Conservation (phyloP, 1,140 invertebrate genomes). For the Apis laboriosa region DNA sequence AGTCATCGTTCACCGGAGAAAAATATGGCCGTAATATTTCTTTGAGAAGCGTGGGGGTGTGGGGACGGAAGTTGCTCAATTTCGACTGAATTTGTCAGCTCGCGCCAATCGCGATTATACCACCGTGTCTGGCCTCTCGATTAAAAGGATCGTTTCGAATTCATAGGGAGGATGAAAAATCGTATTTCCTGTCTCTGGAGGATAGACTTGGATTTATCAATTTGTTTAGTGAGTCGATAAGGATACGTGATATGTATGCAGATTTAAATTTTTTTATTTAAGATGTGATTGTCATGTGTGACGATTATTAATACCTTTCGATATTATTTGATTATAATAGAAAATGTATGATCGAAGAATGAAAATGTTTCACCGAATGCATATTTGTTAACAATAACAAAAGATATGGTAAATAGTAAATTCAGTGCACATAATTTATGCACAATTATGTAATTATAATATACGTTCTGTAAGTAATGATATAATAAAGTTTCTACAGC, state of each 20-base stretch:
- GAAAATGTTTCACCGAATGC: neutral
- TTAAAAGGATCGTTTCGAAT: constrained; percentile 6
- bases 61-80: constrained; percentile 30
- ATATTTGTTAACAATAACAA: neutral
- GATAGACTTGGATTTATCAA: neutral
- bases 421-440: neutral
- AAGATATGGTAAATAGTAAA: no score
- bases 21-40: constrained; percentile 55
- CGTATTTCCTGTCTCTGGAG: no score
- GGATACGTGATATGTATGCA: no score
- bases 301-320: no score
- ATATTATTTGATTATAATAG: no score
- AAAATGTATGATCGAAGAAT: neutral
- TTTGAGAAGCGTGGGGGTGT: constrained; percentile 1
- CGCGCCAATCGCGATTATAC: constrained; percentile 16
- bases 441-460: neutral
- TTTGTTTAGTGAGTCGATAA: neutral
- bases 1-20: constrained; percentile 47
- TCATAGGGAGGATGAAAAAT: constrained; percentile 15
- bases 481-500: neutral
- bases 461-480: neutral
- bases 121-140: neutral
- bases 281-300: no score
- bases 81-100: constrained; percentile 45
- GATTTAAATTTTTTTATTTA: no score